Percentiles rank a stretch among this genome's conserved stretches.
Conservation (phyloP, 2,113 vertebrate genomes). For the Petromus typicus region DNA sequence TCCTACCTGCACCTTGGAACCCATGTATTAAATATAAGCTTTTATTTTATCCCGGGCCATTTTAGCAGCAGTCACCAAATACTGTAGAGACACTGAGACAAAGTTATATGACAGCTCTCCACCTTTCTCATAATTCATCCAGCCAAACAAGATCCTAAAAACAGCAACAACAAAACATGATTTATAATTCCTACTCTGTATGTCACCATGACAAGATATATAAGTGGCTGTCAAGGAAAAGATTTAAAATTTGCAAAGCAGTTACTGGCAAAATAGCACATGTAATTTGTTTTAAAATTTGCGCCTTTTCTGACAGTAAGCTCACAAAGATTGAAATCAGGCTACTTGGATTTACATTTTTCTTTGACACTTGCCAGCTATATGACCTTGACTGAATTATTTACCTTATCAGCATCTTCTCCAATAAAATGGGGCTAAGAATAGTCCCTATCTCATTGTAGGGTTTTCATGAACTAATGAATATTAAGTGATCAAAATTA, state of each 20-base stretch:
- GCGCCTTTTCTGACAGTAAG: background rate
- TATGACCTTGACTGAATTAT: background rate
- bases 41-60: constrained; percentile 70
- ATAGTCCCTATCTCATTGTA: background rate
- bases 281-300: constrained; percentile 41
- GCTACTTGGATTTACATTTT: background rate
- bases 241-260: constrained; percentile 60
- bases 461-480: background rate
- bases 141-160: constrained; percentile 59
- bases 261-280: constrained; percentile 52
- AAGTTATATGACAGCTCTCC: constrained; percentile 72
- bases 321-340: background rate
- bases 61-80: constrained; percentile 69
- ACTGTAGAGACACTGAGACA: constrained; percentile 70
- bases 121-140: constrained; percentile 71
- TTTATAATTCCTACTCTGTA: constrained; percentile 60
- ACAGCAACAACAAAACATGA: constrained; percentile 59
- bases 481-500: background rate
- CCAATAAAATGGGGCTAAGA: constrained; percentile 23
- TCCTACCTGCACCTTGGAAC: constrained; percentile 74
- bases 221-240: constrained; percentile 38
- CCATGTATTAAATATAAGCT: constrained; percentile 70
- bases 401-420: background rate
- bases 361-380: constrained; percentile 1
- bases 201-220: constrained; percentile 48